Evolutionary conservation across 1,140 invertebrate genomes (phyloP).

Genomic region (Copidosoma floridanum): DNA sequence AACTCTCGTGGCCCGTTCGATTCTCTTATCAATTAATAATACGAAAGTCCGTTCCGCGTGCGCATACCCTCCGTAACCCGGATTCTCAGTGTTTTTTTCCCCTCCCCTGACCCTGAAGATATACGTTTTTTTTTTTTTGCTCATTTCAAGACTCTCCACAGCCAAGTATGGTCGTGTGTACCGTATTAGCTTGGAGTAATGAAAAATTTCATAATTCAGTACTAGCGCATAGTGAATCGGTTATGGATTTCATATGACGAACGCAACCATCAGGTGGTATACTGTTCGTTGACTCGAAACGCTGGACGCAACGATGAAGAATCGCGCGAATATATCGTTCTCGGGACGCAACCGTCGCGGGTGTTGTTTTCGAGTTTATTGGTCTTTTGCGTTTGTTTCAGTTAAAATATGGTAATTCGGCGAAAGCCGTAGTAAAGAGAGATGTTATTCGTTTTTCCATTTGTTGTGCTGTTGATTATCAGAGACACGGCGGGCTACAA

Average conservation of each 20-base stretch:
- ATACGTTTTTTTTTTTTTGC: too few species aligned
- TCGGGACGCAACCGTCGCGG: too few species aligned
- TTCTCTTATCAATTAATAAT: conserved; percentile 16
- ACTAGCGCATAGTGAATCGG: too few species aligned
- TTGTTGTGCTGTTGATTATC: conserved; percentile 1
- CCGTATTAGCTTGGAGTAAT: conserved; percentile 16
- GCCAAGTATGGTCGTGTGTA: too few species aligned
- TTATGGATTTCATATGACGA: neutral
- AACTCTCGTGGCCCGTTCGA: neutral
- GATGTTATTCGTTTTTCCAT: conserved; percentile 29
- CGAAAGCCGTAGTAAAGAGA: neutral
- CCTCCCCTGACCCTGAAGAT: too few species aligned
- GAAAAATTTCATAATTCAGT: conserved; percentile 18
- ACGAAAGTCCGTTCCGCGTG: neutral
- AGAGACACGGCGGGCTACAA: conserved; percentile 36
- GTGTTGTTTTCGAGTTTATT: too few species aligned
- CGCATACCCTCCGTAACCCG: conserved; percentile 2
- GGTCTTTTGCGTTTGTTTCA: neutral
- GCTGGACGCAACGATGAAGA: too few species aligned
- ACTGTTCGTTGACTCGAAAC: too few species aligned
- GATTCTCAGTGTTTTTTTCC: conserved; percentile 5
- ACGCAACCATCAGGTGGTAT: too few species aligned
- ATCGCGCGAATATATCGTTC: too few species aligned
- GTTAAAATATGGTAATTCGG: too few species aligned
- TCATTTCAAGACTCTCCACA: too few species aligned